Evolutionary conservation across 2,113 vertebrate species (phyloP), one percentile per base, ranked within the genome.

Genomic region (Papio anubis): DNA sequence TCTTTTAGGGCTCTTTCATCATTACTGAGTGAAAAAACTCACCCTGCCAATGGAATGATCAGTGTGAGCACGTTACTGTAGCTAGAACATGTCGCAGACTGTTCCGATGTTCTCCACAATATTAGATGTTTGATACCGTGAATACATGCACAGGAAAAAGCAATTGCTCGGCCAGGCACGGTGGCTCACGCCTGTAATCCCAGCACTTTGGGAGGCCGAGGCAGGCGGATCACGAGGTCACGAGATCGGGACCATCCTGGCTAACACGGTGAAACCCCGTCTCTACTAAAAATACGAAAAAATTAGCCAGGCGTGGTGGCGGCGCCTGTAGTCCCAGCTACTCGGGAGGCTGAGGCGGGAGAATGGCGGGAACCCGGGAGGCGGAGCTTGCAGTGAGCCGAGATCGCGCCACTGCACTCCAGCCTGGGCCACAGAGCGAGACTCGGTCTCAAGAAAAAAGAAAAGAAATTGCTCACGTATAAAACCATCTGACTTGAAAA

Each of bases 21-120:
- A 25, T 18, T 8, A 18, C 45, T 38, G 50, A 43, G 12, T 16
- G 57, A 40, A 32, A 32, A 18, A 43, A 55, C 48, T 70, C 11
- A 10, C 8, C 59, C 52, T 9, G 2, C 7, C 18, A 12, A 0
- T 12, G 23, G 30, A 8, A 21, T 6, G 5, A 23, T 32, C 16
- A 16, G 10, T 59, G 2, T 75, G 40, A 21, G 3, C 43, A 78
- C 23, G 3, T 17, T 27, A 35, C 20, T 32, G 16, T 55, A 21
- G 12, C 57, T 38, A 25, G 32, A 32, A n/a, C 18, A 23, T 8
- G 2, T 25, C 23, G 1, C 18, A 18, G 13, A 16, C 4, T 32
- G 10, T 35, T 50, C 68, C 27, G 5, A 14, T 6, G 2, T 23
- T 11, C 35, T 30, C 1, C 9, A 25, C 5, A 13, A 2, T 5